Base-by-base conservation (phyloP, 2,888 invertebrate genomes). In the Leptopilina drosophilae region DNA sequence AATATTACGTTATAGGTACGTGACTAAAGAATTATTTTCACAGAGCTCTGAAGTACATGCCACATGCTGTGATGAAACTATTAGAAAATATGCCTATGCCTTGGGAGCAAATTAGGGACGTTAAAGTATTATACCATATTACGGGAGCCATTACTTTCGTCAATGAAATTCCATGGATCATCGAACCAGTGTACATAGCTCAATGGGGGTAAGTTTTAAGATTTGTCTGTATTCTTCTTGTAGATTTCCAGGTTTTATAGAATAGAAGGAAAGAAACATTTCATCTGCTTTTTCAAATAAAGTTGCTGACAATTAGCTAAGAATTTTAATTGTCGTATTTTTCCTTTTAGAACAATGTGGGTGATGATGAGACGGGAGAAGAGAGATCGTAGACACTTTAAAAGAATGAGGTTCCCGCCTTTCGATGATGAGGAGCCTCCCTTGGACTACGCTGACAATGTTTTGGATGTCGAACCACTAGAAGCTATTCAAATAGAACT, bases 81-180 rank as follows among this genome's bases (percentile, higher is more conserved):
- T 92, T 99, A 81, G 99, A 99, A 92, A 99, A 99, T 92, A 99
- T 99, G 99, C 99, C 99, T 0, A 99, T 99, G 99, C 99, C 99
- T 0, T 99, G 99, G 99, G 99, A 99, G 92, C 99, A 99, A 93
- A 99, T 99, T 83, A 94, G 99, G 82, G 99, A 99, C 92, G 98
- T 99, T 0, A 97, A 98, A 93, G 98, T 98, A 8, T 93, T 99
- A 42, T 99, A 99, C 91, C 99, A 99, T 89, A 99, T 99, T 82
- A 99, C 99, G 9, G 99, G 99, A 73, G 99, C 99, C 14, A 99
- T 99, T 82, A 99, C 99, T 8, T 99, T 99, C 93, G 99, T 99
- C 5, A 99, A 99, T 93, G 99, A 99, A 93, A 99, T 99, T 88
- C 99, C 99, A 2, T 99, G 99, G 98, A 98, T 99, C 4, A 97